Evolutionary conservation across 2,797 vertebrate species (phyloP), one percentile per base, ranked within the genome.

Genomic region (Acipenser oxyrinchus): DNA sequence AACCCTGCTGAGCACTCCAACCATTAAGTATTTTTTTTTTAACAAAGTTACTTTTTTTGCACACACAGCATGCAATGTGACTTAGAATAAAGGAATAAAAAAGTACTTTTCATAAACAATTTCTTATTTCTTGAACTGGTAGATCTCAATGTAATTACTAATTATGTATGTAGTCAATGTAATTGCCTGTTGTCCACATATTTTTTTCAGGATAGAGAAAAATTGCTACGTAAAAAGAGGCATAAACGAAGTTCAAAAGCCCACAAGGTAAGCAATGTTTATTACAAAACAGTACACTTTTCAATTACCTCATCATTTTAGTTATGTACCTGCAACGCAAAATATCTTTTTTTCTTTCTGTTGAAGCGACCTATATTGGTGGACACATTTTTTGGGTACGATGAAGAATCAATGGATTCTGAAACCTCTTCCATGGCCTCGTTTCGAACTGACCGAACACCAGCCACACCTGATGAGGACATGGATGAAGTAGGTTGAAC

Each of bases 351-450:
- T 63, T 72, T 75, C 75, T 49, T 9, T 50, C 77, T 68, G 49
- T 68, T 15, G 64, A 76, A 99, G 97, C 93, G 96, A 70, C 96
- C 93, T 73, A 91, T 99, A 51, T 88, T 99, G 55, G 89, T 98
- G 6, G 96, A 99, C 75, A 94, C 95, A 1, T 91, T 94, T 77
- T 97, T 95, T 74, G 97, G 97, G 2, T 97, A 95, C 0, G 97
- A 98, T 70, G 96, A 98, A 77, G 97, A 99, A 80, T 98, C 96
- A 0, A 93, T 99, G 95, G 97, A 99, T 78, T 99, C 96, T 0
- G 97, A 99, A 83, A 89, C 93, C 1, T 99, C 97, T 6, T 99
- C 97, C 0, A 91, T 99, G 83, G 93, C 95, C 63, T 99, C 97
- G 0, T 94, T 95, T 71, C 88, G 94, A 73, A 96, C 91, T 83